Evolutionary conservation across 2,888 invertebrate species (phyloP), one percentile per base, ranked within the genome.

Genomic region (Drosophila testacea): DNA sequence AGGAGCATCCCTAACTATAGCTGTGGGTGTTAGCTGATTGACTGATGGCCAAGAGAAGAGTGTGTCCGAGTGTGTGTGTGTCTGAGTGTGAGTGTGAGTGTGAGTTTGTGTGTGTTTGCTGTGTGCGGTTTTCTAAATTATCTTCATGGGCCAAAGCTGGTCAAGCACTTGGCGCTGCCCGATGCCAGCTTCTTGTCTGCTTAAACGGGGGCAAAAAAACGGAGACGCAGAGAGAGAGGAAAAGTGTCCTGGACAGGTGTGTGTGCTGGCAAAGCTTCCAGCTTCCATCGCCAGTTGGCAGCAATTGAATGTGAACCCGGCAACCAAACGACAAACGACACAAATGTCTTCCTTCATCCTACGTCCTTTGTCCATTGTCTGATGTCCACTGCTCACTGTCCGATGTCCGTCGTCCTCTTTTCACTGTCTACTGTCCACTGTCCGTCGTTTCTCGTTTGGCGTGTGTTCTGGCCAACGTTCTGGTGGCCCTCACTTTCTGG

Each of bases 51-150:
- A 38, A 28, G 27, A 36, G 9, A n/a, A 27, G 50, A 50, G 36
- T 27, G 9, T 1, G 50, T 6, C 4, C 22, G 1, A 16, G 11
- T 11, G 34, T 41, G 11, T 22, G 41, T 38, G 50, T 38, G 55
- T 60, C 46, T 52, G 55, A 28, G 39, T 39, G 13, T 22, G 38
- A 46, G 13, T 42, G 34, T 59, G 11, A 63, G 44, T 42, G 59
- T 54, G 32, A 51, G 60, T 52, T 41, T 57, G 55, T 59, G 36
- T 34, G 44, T 59, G 61, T 63, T 42, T 66, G 16, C 48, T 57
- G 30, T 69, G 50, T 79, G 79, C 61, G 81, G 77, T 77, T 79
- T 77, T 57, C 46, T 67, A 79, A 79, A 81, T 81, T 79, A 81
- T 81, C 73, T 79, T 48, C 78, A 70, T 71, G 76, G 66, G 64